Evolutionary conservation across 1,140 invertebrate genomes (phyloP).

Genomic region (Drosophila nebulosa): DNA sequence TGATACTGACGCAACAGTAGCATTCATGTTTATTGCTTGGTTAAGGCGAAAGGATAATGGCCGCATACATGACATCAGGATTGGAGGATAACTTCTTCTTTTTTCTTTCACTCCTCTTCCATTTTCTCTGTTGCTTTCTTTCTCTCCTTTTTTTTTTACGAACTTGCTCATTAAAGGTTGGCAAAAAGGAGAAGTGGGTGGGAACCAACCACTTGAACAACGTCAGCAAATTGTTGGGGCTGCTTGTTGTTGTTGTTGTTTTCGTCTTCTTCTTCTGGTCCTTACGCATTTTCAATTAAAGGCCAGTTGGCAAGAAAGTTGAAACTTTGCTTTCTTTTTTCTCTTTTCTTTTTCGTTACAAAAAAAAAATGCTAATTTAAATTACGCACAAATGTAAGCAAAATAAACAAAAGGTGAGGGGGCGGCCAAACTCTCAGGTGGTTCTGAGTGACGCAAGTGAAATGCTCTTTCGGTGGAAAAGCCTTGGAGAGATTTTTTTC

Average conservation of each 20-base stretch:
- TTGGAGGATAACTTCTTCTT: slow-evolving; percentile 1
- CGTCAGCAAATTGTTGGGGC: slow-evolving; percentile 29
- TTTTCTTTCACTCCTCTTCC: neutral
- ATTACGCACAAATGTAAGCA: slow-evolving; percentile 32
- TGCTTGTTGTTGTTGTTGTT: neutral
- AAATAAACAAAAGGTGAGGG: slow-evolving; percentile 1
- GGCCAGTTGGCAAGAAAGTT: slow-evolving; percentile 2
- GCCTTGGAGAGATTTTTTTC: neutral
- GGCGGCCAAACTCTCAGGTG: neutral
- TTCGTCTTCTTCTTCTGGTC: neutral
- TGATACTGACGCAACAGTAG: slow-evolving; percentile 46
- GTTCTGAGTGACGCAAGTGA: neutral
- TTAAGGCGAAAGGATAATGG: slow-evolving; percentile 65
- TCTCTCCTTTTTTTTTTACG: too few species aligned
- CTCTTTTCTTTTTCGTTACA: neutral
- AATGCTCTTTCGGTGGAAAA: neutral
- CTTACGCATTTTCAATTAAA: slow-evolving; percentile 35
- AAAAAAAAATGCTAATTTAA: slow-evolving; percentile 46
- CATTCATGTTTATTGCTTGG: slow-evolving; percentile 68
- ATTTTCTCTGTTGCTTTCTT: too few species aligned
- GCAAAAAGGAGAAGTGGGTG: neutral
- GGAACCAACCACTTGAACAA: neutral
- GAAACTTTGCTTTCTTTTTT: slow-evolving; percentile 35
- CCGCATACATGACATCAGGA: slow-evolving; percentile 8
- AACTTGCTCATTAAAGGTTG: slow-evolving; percentile 16